phyloP scores from a whole-genome alignment of 23 tunicate species.

The Oikopleura dioica region DNA sequence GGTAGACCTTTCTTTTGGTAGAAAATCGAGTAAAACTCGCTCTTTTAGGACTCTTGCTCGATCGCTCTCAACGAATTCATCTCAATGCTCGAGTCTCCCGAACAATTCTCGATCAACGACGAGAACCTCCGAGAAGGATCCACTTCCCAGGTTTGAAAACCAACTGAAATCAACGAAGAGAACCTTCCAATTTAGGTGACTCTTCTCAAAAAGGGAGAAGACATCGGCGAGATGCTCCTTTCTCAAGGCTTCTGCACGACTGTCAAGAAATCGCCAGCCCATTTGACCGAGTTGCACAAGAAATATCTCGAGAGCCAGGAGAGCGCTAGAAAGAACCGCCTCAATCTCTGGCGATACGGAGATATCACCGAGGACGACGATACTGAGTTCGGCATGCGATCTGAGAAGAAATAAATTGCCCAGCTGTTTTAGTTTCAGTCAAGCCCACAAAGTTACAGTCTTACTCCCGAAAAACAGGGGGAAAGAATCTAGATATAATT shows the following conservation, averaged over 20 bases:
- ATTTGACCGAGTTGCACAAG: conserved; percentile 24
- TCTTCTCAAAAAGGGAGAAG: conserved; percentile 22
- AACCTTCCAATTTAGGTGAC: neutral
- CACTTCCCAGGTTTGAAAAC: neutral
- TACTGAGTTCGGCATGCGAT: conserved; percentile 57
- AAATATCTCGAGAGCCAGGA: conserved; percentile 43
- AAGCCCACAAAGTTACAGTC: too few species aligned
- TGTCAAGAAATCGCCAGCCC: conserved; percentile 32
- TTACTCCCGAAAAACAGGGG: too few species aligned
- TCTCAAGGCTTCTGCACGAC: conserved; percentile 65
- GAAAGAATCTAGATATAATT: too few species aligned
- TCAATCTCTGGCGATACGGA: conserved; percentile 91
- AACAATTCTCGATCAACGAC: conserved; percentile 28
- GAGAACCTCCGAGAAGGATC: conserved; percentile 32
- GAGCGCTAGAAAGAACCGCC: conserved; percentile 58
- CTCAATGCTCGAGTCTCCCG: conserved; percentile 22
- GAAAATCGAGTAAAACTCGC: neutral
- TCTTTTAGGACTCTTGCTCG: conserved; percentile 25
- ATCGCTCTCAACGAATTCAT: conserved; percentile 43
- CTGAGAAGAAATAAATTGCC: too few species aligned
- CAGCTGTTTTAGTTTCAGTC: too few species aligned
- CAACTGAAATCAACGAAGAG: neutral
- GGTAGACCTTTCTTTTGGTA: neutral
- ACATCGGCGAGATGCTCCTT: conserved; percentile 39
- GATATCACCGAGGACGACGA: conserved; percentile 95